Conservation (phyloP, 30 jellyfish, hydroid and myxozoan species). For the Pseudorhiza aurosa region DNA sequence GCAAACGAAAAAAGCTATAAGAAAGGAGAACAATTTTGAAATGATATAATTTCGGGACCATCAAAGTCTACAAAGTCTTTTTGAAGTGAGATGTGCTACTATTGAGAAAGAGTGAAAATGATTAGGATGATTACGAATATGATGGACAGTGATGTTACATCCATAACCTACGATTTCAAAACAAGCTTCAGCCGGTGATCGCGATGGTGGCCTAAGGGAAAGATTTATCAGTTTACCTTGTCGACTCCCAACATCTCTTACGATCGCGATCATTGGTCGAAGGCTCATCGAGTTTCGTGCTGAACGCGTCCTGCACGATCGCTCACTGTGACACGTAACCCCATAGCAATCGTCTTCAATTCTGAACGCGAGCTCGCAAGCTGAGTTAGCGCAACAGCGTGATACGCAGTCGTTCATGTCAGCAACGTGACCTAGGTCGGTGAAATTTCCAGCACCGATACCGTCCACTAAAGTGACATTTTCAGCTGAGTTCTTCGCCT, state of each 20-base stretch:
- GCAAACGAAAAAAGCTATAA: no score
- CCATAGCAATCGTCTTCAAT: conserved; percentile 96
- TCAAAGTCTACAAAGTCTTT: no score
- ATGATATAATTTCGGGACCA: no score
- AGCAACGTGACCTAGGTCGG: conserved; percentile 89
- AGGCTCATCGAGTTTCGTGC: conserved; percentile 83
- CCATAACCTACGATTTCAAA: not conserved
- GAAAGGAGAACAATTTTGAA: no score
- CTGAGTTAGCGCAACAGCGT: conserved; percentile 78
- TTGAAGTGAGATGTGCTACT: not conserved
- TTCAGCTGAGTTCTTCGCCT: conserved; percentile 39
- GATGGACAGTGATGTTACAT: not conserved
- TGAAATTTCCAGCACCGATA: conserved; percentile 90
- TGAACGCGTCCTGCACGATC: conserved; percentile 83
- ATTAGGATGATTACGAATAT: not conserved
- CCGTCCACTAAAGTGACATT: conserved; percentile 94
- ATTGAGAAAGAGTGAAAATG: not conserved
- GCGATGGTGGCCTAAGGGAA: not conserved
- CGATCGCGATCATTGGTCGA: conserved; percentile 79
- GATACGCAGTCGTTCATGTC: conserved; percentile 87
- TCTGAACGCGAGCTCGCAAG: conserved; percentile 89
- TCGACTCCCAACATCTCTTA: conserved; percentile 70
- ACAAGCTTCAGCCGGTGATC: not conserved
- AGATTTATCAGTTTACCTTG: conserved; percentile 24
- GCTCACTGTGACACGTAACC: conserved; percentile 83